A percentile compares a stretch with the other conserved stretches of the same genome.
Evolutionary conservation across 2,797 vertebrate species (phyloP).

Genomic region (Tauraco hartlaubi): DNA sequence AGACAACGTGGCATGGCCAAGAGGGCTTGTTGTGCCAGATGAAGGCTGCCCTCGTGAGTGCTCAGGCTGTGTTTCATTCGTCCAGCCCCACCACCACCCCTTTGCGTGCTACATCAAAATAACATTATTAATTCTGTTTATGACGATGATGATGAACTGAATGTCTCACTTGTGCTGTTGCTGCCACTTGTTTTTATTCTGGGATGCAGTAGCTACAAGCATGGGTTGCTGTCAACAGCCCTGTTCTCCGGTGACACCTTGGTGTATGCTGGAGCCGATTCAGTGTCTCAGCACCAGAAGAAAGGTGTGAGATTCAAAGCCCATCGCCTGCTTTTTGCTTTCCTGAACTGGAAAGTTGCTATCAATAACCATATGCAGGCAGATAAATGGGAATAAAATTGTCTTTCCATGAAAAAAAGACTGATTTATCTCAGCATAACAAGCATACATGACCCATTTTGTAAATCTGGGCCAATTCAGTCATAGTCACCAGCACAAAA

Average conservation of each 20-base stretch:
- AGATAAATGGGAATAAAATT: background rate
- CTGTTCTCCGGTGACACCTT: background rate
- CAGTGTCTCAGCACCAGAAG: background rate
- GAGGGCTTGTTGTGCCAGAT: background rate
- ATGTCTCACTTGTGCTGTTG: rapidly evolving
- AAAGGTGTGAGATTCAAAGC: background rate
- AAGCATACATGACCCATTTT: background rate
- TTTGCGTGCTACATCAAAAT: background rate
- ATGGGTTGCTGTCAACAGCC: background rate
- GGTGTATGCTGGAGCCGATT: rapidly evolving
- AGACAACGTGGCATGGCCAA: background rate
- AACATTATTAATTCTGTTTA: background rate
- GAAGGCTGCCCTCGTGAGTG: background rate
- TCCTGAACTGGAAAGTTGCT: background rate
- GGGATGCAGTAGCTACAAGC: background rate
- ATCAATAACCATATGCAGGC: background rate
- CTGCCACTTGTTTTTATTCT: background rate
- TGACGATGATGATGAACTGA: background rate
- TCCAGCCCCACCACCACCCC: rapidly evolving
- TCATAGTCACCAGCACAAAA: background rate
- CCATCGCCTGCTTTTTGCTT: background rate
- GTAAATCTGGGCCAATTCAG: background rate
- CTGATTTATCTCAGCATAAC: background rate
- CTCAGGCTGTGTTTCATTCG: background rate
- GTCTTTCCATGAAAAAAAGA: background rate